phyloP scores from a whole-genome alignment of 1,140 invertebrate genomes.

The Lasaia peninsularis region DNA sequence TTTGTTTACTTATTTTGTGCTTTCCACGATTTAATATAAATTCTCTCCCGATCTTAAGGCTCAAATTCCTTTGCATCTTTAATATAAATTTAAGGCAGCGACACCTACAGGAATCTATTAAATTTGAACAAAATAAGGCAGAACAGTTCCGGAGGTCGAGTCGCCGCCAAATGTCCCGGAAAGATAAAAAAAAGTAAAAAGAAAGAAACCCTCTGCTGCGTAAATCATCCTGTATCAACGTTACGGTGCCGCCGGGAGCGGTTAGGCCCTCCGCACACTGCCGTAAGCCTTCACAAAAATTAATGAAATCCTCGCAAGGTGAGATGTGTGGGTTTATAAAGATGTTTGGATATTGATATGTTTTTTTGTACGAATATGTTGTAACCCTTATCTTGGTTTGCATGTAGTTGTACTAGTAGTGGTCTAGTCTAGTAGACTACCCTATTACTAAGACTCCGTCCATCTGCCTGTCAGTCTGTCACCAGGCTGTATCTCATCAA shows the following conservation, averaged over 20 bases:
- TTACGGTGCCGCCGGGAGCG: conserved; percentile 19
- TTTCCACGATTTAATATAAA: too few relatives aligned
- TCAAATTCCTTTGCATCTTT: conserved; percentile 1
- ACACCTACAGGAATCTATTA: conserved; percentile 23
- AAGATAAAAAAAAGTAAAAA: conserved; percentile 43
- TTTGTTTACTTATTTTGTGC: too few relatives aligned
- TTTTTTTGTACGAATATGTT: too few relatives aligned
- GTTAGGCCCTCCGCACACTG: background rate
- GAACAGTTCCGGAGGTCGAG: conserved; percentile 23
- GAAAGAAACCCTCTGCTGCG: conserved; percentile 29
- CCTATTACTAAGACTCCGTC: too few relatives aligned
- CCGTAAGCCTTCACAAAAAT: background rate
- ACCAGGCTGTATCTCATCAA: too few relatives aligned
- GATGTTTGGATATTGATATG: too few relatives aligned
- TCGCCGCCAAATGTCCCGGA: conserved; percentile 41
- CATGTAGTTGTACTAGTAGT: too few relatives aligned
- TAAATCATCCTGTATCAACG: conserved; percentile 40
- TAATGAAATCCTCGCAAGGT: background rate
- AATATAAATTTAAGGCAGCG: conserved; percentile 3
- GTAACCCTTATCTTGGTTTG: too few relatives aligned
- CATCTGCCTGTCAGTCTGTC: too few relatives aligned
- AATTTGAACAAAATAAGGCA: conserved; percentile 31
- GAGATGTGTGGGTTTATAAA: too few relatives aligned
- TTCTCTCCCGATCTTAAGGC: background rate
- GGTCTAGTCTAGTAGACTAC: too few relatives aligned